Percentiles rank a stretch among this genome's conserved stretches.
phyloP scores from a whole-genome alignment of 1,140 invertebrate genomes.

The Dysdera silvatica region DNA sequence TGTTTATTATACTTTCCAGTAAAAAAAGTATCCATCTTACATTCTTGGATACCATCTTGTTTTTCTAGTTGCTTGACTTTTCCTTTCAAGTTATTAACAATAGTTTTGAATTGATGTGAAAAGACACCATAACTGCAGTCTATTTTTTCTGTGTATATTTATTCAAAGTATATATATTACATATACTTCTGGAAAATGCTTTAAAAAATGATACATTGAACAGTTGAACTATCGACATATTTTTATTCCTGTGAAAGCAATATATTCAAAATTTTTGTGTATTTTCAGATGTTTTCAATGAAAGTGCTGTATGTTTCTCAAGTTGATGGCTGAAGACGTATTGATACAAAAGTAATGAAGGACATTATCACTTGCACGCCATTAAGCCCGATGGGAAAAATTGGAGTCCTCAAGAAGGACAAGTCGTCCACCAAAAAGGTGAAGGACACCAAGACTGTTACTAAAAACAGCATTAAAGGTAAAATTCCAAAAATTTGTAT shows the following conservation, averaged over 20 bases:
- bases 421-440: constrained; percentile 17
- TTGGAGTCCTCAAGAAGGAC: constrained; percentile 9
- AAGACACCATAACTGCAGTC: too few relatives aligned
- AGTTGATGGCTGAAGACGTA: constrained; percentile 12
- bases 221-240: neutral
- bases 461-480: neutral
- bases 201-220: neutral
- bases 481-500: constrained; percentile 1
- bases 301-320: neutral
- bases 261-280: neutral
- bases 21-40: too few relatives aligned
- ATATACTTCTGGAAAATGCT: neutral
- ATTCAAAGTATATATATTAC: too few relatives aligned
- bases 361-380: neutral
- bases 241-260: neutral
- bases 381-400: constrained; percentile 2
- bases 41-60: too few relatives aligned
- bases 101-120: too few relatives aligned
- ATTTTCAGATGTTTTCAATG: neutral
- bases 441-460: constrained; percentile 3
- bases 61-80: too few relatives aligned
- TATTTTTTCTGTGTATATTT: too few relatives aligned
- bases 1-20: too few relatives aligned
- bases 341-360: constrained; percentile 10
- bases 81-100: too few relatives aligned